Evolutionary conservation across 1,140 invertebrate genomes (phyloP).

Genomic region (Anadara kagoshimensis): DNA sequence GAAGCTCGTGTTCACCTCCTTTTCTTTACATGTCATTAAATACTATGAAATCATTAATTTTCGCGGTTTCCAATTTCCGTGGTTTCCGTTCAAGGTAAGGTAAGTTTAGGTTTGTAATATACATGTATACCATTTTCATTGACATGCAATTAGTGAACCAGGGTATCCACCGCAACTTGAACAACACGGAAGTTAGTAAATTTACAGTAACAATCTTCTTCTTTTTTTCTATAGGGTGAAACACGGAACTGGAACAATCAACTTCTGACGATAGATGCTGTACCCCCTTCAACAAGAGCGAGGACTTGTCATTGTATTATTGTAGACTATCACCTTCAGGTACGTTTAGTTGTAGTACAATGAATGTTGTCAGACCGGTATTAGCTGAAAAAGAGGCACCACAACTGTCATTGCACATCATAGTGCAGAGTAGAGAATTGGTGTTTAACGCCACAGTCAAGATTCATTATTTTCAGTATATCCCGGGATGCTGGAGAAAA

Average conservation of each 20-base stretch:
- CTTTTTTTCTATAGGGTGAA: not conserved
- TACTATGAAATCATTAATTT: no score
- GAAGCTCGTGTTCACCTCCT: no score
- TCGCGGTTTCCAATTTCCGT: no score
- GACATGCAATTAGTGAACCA: no score
- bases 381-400: not conserved
- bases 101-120: no score
- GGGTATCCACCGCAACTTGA: no score
- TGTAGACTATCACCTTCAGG: constrained; percentile 13
- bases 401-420: not conserved
- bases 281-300: constrained; percentile 4
- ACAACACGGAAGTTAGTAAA: no score
- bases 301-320: constrained; percentile 7
- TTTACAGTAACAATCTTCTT: no score
- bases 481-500: not conserved
- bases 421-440: not conserved
- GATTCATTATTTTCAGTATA: not conserved
- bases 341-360: not conserved
- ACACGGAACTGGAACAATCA: constrained; percentile 11
- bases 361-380: not conserved
- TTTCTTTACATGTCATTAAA: no score
- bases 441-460: not conserved
- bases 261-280: constrained; percentile 10
- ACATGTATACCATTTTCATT: no score
- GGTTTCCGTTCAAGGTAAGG: no score